Percentiles rank a stretch among this genome's conserved stretches.
These are phyloP conservation scores for Argyresthia albistria DNA, from an alignment of 2,888 invertebrate species.

Conservation along the genomic window DNA sequence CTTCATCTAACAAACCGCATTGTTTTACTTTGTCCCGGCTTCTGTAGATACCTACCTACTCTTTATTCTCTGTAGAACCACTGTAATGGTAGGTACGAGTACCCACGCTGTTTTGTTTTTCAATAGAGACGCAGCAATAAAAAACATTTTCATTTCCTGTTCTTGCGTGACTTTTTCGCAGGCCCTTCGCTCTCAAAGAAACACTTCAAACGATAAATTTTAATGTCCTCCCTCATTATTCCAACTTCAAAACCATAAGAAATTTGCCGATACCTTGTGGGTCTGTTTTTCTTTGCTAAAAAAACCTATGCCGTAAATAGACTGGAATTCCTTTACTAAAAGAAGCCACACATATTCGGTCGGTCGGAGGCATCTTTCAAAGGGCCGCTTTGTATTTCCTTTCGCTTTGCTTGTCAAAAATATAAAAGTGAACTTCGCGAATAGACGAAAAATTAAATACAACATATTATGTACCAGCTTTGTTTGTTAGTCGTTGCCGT, in stretches of 20 bases:
- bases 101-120: too few species aligned
- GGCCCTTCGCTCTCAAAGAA: constrained; percentile 24
- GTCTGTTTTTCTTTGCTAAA: too few species aligned
- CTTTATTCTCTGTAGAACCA: too few species aligned
- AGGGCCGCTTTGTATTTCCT: constrained; percentile 24
- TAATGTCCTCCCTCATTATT: constrained; percentile 22
- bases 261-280: constrained; percentile 5
- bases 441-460: constrained; percentile 18
- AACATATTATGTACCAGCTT: too few species aligned
- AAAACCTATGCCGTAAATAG: constrained; percentile 11
- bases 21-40: too few species aligned
- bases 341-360: constrained; percentile 26
- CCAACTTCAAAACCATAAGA: constrained; percentile 34
- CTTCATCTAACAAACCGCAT: too few species aligned
- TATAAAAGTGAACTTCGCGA: constrained; percentile 18
- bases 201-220: constrained; percentile 9
- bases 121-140: background rate
- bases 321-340: constrained; percentile 18
- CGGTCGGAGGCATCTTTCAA: constrained; percentile 19
- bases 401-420: constrained; percentile 10
- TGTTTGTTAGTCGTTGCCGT: too few species aligned
- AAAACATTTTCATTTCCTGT: background rate
- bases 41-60: too few species aligned
- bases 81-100: too few species aligned
- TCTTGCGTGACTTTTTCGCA: constrained; percentile 3